Base-by-base conservation (phyloP, 2,888 invertebrate species). In the Cotesia congregata region DNA sequence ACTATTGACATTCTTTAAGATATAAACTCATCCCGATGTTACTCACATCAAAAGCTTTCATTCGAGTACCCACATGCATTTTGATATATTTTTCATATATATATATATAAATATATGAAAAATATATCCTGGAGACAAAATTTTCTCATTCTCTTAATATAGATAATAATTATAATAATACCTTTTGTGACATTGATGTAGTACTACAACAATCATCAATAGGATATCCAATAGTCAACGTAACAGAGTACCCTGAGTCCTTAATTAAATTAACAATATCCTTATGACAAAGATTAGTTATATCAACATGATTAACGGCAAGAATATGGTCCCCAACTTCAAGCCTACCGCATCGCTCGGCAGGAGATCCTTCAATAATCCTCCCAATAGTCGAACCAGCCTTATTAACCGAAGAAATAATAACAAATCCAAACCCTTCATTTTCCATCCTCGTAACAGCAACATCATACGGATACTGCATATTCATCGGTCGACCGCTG, bases 391-490 rank as follows among this genome's bases (percentile, higher is more conserved):
- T 97, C 0, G 95, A 95, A 40, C 95, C 95, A 79, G 95, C 94
- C 90, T 95, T 95, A 83, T 96, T 97, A 3, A 97, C 96, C 5
- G 97, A 97, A 0, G 98, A 98, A 84, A 99, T 98, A 83, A 99
- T 98, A 69, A 99, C 98, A 90, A 99, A 99, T 9, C 99, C 99
- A 89, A 99, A 99, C 4, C 99, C 99, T 90, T 99, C 99, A 81
- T 95, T 96, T 86, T 98, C 98, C 88, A 94, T 93, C 72, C 98
- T 92, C 78, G 94, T 94, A 0, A 99, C 96, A 0, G 96, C 95
- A 4, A 99, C 97, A 90, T 98, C 97, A 86, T 98, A 98, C 0
- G 98, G 97, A 86, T 92, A 90, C 50, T 89, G 89, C 38, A 87
- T 78, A 79, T 86, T 88, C 79, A 88, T 85, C 20, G 87, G 85